Percentiles rank a stretch among this genome's conserved stretches.
Conservation (phyloP, 2,113 vertebrate species). For the Toxostoma redivivum region DNA sequence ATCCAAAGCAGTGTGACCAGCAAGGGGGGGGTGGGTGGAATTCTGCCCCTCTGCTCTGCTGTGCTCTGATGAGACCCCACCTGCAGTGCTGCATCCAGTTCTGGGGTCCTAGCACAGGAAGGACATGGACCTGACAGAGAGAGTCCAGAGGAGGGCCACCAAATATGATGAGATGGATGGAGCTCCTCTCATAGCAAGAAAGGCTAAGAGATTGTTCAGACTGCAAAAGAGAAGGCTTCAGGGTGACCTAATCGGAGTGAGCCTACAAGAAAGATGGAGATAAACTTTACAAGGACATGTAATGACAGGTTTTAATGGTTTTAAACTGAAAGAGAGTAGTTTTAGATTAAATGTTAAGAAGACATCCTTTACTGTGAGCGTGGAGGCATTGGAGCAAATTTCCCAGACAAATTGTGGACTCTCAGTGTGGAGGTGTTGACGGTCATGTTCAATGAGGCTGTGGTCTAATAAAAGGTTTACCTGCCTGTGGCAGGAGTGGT, state of each 20-base stretch:
- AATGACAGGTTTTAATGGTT: neutral
- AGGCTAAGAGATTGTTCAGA: neutral
- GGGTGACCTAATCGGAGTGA: fast-evolving
- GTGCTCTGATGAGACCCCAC: neutral
- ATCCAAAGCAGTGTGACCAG: fast-evolving
- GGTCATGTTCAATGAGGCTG: neutral
- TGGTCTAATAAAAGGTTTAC: neutral
- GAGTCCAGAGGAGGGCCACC: neutral
- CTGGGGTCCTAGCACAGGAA: too few species aligned
- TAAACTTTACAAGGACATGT: neutral
- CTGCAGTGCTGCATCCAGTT: neutral
- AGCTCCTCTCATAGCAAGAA: neutral
- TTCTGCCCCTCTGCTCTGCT: neutral
- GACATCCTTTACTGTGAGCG: neutral
- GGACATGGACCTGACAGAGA: fast-evolving
- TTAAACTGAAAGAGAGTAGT: neutral
- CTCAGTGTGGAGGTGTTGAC: neutral
- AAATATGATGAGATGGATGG: neutral
- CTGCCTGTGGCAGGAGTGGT: neutral
- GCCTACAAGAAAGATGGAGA: neutral
- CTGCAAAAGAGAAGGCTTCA: neutral
- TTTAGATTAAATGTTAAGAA: neutral
- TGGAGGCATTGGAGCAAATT: neutral
- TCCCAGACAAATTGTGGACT: neutral
- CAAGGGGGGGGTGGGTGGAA: neutral